Conservation (phyloP, 1,140 invertebrate species). For the Nasonia longicornis region DNA sequence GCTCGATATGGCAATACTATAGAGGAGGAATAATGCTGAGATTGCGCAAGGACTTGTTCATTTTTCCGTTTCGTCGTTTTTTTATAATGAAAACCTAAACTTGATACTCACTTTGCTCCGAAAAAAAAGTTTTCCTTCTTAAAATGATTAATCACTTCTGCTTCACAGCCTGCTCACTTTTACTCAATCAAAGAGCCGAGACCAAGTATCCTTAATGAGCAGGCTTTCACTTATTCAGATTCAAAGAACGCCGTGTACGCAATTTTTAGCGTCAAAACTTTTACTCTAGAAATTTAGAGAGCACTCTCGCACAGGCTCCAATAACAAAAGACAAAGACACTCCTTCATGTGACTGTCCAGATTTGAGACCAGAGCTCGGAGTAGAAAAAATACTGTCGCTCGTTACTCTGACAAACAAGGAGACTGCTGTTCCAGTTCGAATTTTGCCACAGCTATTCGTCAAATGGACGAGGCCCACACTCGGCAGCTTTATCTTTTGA, state of each 20-base stretch:
- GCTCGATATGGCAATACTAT: neutral
- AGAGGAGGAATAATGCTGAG: neutral
- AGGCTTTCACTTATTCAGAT: neutral
- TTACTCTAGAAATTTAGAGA: constrained; percentile 8
- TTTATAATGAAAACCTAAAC: no score
- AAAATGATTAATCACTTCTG: no score
- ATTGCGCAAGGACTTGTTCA: constrained; percentile 6
- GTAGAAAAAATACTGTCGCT: constrained; percentile 7
- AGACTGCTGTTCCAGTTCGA: neutral
- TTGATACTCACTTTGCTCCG: no score
- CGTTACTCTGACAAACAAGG: neutral
- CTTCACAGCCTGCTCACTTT: no score
- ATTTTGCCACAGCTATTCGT: neutral
- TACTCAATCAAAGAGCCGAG: no score
- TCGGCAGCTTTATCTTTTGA: no score
- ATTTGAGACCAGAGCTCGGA: neutral
- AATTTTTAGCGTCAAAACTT: neutral
- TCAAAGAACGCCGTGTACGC: no score
- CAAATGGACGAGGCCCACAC: no score
- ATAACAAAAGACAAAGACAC: neutral
- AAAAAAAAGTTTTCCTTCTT: no score
- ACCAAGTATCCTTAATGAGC: neutral
- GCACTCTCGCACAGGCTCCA: neutral
- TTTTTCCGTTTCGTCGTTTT: neutral
- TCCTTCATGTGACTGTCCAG: neutral